Percentiles rank a stretch among this genome's conserved stretches.
These are phyloP conservation scores for Leucoraja ocellata DNA, from an alignment of 2,797 vertebrate species.

Conservation along the genomic window DNA sequence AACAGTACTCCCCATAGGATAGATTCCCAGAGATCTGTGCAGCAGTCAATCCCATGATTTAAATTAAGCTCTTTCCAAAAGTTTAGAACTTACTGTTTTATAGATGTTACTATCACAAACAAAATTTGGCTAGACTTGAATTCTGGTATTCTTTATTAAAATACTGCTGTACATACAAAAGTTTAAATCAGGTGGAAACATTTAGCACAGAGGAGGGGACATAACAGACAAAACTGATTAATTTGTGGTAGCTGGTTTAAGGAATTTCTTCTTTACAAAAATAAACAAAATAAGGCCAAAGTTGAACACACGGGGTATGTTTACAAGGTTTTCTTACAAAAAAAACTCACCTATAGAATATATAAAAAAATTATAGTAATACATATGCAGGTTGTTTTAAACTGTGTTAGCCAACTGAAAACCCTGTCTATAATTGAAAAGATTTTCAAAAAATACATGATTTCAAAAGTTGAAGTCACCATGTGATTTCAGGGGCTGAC, in stretches of 20 bases:
- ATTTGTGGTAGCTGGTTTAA: conserved; percentile 56
- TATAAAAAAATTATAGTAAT: conserved; percentile 47
- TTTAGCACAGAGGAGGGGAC: conserved; percentile 73
- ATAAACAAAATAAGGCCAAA: conserved; percentile 58
- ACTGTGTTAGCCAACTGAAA: conserved; percentile 26
- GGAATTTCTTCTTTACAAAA: conserved; percentile 58
- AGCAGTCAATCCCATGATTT: too few species aligned
- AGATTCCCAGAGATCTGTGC: too few species aligned
- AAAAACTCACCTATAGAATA: conserved; percentile 48
- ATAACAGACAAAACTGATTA: conserved; percentile 50
- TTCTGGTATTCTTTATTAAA: conserved; percentile 99
- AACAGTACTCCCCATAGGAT: too few species aligned
- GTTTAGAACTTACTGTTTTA: not conserved
- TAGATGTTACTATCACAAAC: not conserved
- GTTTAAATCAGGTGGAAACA: conserved; percentile 74
- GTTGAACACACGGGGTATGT: conserved; percentile 57
- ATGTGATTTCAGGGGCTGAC: conserved; percentile 30
- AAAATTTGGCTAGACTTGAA: conserved; percentile 33
- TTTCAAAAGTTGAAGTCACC: conserved; percentile 55
- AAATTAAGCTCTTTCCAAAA: not conserved
- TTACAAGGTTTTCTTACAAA: conserved; percentile 60
- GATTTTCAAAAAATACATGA: conserved; percentile 49
- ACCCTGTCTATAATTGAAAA: conserved; percentile 35
- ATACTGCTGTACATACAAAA: conserved; percentile 99
- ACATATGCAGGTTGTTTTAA: conserved; percentile 25